Evolutionary conservation across 2,113 vertebrate species (phyloP).

Genomic region (Nibea coibor): DNA sequence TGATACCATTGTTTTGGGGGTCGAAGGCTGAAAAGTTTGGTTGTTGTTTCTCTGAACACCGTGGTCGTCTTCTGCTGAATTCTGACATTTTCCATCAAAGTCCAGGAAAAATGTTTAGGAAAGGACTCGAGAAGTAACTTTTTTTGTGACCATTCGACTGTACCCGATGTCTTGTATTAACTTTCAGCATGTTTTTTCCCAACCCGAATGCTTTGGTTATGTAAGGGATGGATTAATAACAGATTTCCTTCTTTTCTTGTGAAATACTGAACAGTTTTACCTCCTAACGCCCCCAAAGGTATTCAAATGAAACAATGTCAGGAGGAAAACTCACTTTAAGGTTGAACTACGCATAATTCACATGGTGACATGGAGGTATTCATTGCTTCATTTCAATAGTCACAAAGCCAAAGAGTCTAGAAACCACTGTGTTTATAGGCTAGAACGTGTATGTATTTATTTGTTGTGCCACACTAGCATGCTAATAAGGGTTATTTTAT

Average conservation of each 20-base stretch:
- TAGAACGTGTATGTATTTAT: conserved; percentile 4
- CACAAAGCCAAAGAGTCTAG: background rate
- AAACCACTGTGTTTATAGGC: background rate
- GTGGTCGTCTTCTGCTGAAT: no score
- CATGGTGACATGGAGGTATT: background rate
- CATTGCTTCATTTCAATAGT: background rate
- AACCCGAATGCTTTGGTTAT: background rate
- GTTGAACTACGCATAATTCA: background rate
- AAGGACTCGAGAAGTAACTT: no score
- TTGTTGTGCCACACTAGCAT: background rate
- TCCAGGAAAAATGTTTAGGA: no score
- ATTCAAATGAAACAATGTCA: background rate
- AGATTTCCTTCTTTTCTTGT: background rate
- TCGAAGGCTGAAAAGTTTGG: no score
- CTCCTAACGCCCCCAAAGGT: background rate
- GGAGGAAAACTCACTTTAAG: background rate
- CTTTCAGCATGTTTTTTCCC: background rate
- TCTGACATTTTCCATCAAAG: no score
- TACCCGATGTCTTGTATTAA: no score
- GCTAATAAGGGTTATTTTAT: conserved; percentile 15
- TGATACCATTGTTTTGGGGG: no score
- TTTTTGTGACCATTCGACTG: no score
- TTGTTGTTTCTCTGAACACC: no score
- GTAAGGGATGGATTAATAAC: background rate
- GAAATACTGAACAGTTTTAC: background rate